phyloP scores from a whole-genome alignment of 2,888 invertebrate genomes.

The Pycnomerus fuliginosus region DNA sequence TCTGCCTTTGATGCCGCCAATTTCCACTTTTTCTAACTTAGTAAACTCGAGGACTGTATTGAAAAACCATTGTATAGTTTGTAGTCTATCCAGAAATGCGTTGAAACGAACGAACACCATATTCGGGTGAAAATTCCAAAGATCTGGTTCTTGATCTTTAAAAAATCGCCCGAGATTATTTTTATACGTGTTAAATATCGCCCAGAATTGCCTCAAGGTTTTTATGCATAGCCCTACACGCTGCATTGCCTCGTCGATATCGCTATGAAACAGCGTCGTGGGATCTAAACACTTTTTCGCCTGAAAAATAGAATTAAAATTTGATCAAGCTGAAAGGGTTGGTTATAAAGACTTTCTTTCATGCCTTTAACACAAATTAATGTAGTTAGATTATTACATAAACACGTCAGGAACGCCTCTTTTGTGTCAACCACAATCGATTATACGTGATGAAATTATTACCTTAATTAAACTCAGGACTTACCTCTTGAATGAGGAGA shows the following conservation, averaged over 20 bases:
- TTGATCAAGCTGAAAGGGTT: background rate
- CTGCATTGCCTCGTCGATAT: conserved; percentile 89
- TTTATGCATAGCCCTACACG: conserved; percentile 71
- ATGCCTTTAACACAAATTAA: no score
- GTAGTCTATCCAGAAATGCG: conserved; percentile 72
- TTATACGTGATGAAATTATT: background rate
- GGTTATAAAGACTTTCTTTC: background rate
- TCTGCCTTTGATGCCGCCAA: conserved; percentile 85
- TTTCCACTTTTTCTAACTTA: conserved; percentile 93
- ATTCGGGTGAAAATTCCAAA: conserved; percentile 83
- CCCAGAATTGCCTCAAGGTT: conserved; percentile 64
- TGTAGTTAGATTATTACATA: no score
- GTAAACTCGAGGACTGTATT: conserved; percentile 90
- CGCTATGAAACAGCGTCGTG: conserved; percentile 89
- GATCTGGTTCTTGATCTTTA: conserved; percentile 54
- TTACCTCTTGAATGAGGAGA: conserved; percentile 82
- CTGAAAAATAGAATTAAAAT: conserved; percentile 53
- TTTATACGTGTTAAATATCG: conserved; percentile 69
- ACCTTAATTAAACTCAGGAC: conserved; percentile 17
- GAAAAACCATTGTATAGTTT: conserved; percentile 84
- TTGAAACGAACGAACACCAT: conserved; percentile 79
- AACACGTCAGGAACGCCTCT: no score
- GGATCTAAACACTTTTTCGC: conserved; percentile 88
- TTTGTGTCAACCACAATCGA: no score
- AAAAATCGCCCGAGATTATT: conserved; percentile 68